Evolutionary conservation across 2,797 vertebrate species (phyloP), one percentile per base, ranked within the genome.

Genomic region (Coregonus ussuriensis): DNA sequence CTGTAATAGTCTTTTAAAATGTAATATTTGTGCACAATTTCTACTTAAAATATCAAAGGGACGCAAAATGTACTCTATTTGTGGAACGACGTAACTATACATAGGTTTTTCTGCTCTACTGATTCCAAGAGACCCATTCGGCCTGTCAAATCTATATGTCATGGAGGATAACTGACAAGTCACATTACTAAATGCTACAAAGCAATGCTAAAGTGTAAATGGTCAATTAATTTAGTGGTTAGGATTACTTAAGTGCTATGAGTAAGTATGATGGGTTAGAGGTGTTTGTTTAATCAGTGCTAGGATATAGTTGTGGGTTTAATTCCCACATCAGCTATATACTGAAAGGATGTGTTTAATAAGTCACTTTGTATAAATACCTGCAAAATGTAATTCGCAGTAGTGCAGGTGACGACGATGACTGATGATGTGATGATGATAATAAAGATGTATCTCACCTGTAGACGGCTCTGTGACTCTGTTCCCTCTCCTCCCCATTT

Each of bases 381-480:
- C 11, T 47, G 41, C 41, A 9, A 47, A 11, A 47, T 47, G 2
- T 47, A 9, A 47, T 18, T 59, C 7, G 56, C n/a, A 59, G 18
- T 21, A 59, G 56, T 59, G 56, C 56, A 59, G 16, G 56, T 59
- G 56, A 18, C 1, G 16, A 7, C 1, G 5, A n/a, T 4, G 15
- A 35, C 16, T 54, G 71, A 73, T 56, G 33, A n/a, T 4, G 21
- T 41, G 37, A 35, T 71, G 66, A 16, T 33, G 66, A 35, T 25
- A 31, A 25, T 52, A 25, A 37, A 41, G 52, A 9, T 6, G 53
- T 62, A 56, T 53, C 85, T 95, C 88, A 99, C 98, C 97, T 98
- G 93, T 97, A 99, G 33, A 98, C 96, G 0, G 97, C 97, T 31
- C 96, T 92, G 90, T 99, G 98, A 29, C 94, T 98, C 93, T 99